Evolutionary conservation across 64 coral and sea anemone genomes (phyloP), one percentile per base, ranked within the genome.

Genomic region (Pachyseris speciosa): DNA sequence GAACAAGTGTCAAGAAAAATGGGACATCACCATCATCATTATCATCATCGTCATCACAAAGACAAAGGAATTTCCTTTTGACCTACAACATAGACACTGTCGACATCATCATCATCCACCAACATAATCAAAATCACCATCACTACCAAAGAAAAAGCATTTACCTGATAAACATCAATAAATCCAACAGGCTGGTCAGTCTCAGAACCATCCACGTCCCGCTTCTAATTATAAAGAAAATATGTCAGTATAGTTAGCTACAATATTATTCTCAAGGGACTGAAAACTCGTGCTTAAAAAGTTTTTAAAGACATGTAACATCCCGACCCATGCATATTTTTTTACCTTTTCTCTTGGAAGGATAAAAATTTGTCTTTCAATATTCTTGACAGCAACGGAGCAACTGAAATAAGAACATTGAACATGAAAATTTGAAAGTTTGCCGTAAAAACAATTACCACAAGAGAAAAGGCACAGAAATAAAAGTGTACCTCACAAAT

Each of bases 381-480:
- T 98, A 59, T 98, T 98, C 84, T 94, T 98, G 17, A 98, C 89
- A 16, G 83, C 84, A 37, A 98, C 84, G 57, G 92, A 98, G 78
- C 96, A 98, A 40, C 96, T 98, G 53, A 59, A 84, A 92, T 33
- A 65, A 69, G 78, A 77, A 57, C 17, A 75, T 7, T 59, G 8
- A 67, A 83, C 29, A 5, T 20, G 19, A 47, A 70, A 68, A 38
- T 66, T 15, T 27, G 19, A 58, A 58, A 19, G 22, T 41, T 47
- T 50, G 4, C 20, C 7, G 36, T 34, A 68, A 15, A 22, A 51
- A 15, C 22, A n/a, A 66, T 37, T 64, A 63, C 39, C 9, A 5
- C 30, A 29, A 61, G 26, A 36, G 8, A 17, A 52, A 20, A 13
- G 15, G 16, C 71, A 25, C 19, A 87, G 4, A 50, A 37, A 13